Evolutionary conservation across 2,113 vertebrate genomes (phyloP).

Genomic region (Potamarius usumacintae): DNA sequence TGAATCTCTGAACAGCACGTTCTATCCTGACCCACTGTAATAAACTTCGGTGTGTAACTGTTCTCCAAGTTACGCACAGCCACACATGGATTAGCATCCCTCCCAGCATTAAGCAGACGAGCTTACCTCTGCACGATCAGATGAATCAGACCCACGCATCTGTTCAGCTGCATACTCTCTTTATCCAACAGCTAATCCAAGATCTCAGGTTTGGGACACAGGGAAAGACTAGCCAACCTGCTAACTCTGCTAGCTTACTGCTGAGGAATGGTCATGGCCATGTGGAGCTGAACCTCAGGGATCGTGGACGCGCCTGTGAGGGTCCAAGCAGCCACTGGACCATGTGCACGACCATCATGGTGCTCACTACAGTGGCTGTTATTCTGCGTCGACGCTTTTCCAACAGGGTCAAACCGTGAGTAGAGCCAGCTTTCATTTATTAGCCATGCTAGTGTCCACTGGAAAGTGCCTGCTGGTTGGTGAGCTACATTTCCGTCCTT

Average conservation of each 20-base stretch:
- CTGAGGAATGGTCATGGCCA: neutral
- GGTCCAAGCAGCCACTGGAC: constrained; percentile 30
- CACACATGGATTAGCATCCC: constrained; percentile 1
- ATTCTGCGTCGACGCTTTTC: constrained; percentile 61
- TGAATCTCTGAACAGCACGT: neutral
- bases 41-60: neutral
- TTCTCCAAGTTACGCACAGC: neutral
- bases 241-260: neutral
- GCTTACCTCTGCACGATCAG: neutral
- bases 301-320: neutral
- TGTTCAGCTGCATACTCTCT: constrained; percentile 47
- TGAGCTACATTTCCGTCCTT: neutral
- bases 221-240: neutral
- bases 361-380: constrained; percentile 69
- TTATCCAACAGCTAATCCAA: constrained; percentile 67
- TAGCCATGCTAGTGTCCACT: neutral
- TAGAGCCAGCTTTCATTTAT: neutral
- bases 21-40: neutral
- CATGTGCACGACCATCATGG: constrained; percentile 75
- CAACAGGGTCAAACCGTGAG: constrained; percentile 66
- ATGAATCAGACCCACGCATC: constrained; percentile 2
- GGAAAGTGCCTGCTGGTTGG: neutral
- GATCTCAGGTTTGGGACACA: constrained; percentile 7
- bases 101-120: neutral
- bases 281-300: neutral